Percentiles rank a stretch among this genome's conserved stretches.
Evolutionary conservation across 2,888 invertebrate species (phyloP).

Genomic region (Quadroppia sp.): DNA sequence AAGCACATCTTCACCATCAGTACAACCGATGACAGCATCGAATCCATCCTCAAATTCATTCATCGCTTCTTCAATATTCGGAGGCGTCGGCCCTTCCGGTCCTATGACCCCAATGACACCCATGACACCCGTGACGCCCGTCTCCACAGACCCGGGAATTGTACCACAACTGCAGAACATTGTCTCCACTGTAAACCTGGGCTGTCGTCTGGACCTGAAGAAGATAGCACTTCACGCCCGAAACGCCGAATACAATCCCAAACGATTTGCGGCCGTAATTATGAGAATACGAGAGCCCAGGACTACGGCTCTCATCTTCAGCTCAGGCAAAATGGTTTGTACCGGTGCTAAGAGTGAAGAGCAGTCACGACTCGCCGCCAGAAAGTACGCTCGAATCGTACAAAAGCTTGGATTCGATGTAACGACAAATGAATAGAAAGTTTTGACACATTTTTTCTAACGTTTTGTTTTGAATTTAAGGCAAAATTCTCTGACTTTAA

Average conservation of each 20-base stretch:
- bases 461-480: conserved; percentile 51
- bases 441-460: no score
- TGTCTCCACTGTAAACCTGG: conserved; percentile 59
- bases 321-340: conserved; percentile 61
- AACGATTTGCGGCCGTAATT: conserved; percentile 61
- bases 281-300: conserved; percentile 60
- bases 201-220: conserved; percentile 57
- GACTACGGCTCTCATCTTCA: conserved; percentile 60
- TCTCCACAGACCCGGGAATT: conserved; percentile 86
- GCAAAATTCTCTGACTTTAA: conserved; percentile 74
- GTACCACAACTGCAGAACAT: conserved; percentile 76
- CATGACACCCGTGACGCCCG: conserved; percentile 74
- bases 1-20: conserved; percentile 10
- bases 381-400: conserved; percentile 60
- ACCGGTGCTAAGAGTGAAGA: conserved; percentile 61
- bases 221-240: conserved; percentile 59
- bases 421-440: no score
- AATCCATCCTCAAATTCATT: neutral
- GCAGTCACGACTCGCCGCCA: conserved; percentile 57
- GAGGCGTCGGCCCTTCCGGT: conserved; percentile 14
- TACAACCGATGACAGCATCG: conserved; percentile 6
- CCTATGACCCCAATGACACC: conserved; percentile 48
- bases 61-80: neutral
- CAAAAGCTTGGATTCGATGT: conserved; percentile 59
- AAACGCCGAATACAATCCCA: conserved; percentile 61